Evolutionary conservation across 2,888 invertebrate species (phyloP).

Genomic region (Nemotelus nigrinus): DNA sequence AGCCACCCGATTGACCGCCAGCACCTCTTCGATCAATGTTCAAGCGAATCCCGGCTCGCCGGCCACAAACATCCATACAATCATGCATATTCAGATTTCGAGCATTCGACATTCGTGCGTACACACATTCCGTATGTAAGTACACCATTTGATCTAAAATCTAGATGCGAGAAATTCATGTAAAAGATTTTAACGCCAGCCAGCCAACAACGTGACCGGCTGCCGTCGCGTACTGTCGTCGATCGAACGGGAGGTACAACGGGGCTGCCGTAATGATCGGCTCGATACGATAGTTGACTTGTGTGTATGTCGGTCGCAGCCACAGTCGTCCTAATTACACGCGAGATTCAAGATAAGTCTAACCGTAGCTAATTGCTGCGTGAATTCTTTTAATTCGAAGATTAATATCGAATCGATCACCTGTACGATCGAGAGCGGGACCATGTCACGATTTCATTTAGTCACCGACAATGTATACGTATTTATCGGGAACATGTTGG

Average conservation of each 20-base stretch:
- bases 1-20: neutral
- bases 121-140: slow-evolving; percentile 3
- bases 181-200: slow-evolving; percentile 33
- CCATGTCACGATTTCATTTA: slow-evolving; percentile 15
- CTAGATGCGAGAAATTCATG: slow-evolving; percentile 31
- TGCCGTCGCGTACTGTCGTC: neutral
- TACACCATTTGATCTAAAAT: slow-evolving; percentile 30
- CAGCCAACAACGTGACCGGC: slow-evolving; percentile 3
- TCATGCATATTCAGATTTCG: too few relatives aligned
- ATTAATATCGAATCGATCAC: slow-evolving; percentile 35
- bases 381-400: slow-evolving; percentile 36
- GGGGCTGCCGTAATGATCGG: too few relatives aligned
- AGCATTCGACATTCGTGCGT: neutral
- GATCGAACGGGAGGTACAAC: too few relatives aligned
- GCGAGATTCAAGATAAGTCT: slow-evolving; percentile 30
- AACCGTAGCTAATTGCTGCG: slow-evolving; percentile 38
- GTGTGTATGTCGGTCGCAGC: neutral
- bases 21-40: neutral
- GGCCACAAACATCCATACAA: neutral
- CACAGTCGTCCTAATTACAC: slow-evolving; percentile 36
- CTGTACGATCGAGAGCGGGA: neutral
- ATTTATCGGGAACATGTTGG: neutral
- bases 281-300: too few relatives aligned
- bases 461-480: neutral
- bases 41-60: neutral